These are phyloP conservation scores for Sarcoramphus papa DNA, from an alignment of 2,797 vertebrate species.

Conservation along the genomic window DNA sequence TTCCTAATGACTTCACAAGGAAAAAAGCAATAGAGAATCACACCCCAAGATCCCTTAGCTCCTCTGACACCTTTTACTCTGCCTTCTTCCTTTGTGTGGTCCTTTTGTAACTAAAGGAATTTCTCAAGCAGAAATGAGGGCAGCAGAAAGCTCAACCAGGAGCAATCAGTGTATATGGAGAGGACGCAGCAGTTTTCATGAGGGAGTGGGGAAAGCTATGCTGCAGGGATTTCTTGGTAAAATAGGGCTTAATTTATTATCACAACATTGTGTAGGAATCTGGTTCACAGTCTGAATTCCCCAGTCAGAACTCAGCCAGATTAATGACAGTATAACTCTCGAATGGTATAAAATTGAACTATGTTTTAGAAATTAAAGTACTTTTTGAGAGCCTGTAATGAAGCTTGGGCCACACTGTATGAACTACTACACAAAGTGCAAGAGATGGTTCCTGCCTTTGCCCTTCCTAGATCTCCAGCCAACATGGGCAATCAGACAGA, in stretches of 20 bases:
- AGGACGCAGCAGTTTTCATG: background rate
- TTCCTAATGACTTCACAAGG: background rate
- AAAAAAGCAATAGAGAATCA: background rate
- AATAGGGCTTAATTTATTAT: background rate
- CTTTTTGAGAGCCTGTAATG: background rate
- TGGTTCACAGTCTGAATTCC: background rate
- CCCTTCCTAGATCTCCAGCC: background rate
- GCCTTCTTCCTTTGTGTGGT: background rate
- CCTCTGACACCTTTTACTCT: background rate
- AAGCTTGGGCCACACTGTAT: background rate
- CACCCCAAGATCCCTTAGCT: background rate
- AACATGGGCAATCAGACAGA: background rate
- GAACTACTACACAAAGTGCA: background rate
- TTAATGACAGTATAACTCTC: background rate
- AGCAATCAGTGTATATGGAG: background rate
- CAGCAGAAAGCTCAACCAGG: background rate
- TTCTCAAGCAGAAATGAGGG: background rate
- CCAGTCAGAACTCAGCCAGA: background rate
- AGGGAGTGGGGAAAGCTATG: background rate
- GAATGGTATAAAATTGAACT: background rate
- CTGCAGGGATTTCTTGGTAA: background rate
- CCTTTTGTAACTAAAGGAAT: background rate
- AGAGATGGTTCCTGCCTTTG: background rate
- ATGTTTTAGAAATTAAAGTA: background rate
- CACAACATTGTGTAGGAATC: background rate